Percentiles rank a stretch among this genome's conserved stretches.
Evolutionary conservation across 2,113 vertebrate species (phyloP).

Genomic region (Pachycephala philippinensis): DNA sequence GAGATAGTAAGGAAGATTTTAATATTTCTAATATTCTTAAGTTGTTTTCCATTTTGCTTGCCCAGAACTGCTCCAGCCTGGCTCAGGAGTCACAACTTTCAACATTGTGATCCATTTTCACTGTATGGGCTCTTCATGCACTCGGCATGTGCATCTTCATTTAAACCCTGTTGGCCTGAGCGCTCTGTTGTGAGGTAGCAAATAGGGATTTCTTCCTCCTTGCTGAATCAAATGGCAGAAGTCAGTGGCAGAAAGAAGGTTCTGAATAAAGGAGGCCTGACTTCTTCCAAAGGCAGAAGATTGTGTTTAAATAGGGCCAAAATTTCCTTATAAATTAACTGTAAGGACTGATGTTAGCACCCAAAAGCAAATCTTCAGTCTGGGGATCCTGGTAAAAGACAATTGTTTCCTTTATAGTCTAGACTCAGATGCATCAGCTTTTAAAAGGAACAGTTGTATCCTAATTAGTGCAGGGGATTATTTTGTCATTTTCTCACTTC

Average conservation of each 20-base stretch:
- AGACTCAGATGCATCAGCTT: not conserved
- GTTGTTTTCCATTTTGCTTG: not conserved
- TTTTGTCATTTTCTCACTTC: not conserved
- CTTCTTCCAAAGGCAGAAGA: not conserved
- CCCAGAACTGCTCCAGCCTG: not conserved
- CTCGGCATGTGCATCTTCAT: not conserved
- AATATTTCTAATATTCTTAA: not conserved
- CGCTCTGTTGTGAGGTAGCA: not conserved
- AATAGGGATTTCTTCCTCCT: not conserved
- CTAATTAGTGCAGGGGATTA: not conserved
- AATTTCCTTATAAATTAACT: not conserved
- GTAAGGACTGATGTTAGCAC: not conserved
- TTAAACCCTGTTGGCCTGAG: not conserved
- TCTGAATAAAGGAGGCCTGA: not conserved
- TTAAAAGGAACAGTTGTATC: not conserved
- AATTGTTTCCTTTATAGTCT: not conserved
- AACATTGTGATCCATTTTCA: not conserved
- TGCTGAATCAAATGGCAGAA: not conserved
- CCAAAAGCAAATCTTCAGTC: not conserved
- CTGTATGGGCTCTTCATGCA: not conserved
- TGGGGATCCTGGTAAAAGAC: not conserved
- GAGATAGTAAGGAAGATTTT: not conserved
- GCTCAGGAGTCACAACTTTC: not conserved
- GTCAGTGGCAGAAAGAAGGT: not conserved
- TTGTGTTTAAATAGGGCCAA: not conserved